Evolutionary conservation across 1,140 invertebrate genomes (phyloP), one percentile per base, ranked within the genome.

Genomic region (Copidosoma floridanum): DNA sequence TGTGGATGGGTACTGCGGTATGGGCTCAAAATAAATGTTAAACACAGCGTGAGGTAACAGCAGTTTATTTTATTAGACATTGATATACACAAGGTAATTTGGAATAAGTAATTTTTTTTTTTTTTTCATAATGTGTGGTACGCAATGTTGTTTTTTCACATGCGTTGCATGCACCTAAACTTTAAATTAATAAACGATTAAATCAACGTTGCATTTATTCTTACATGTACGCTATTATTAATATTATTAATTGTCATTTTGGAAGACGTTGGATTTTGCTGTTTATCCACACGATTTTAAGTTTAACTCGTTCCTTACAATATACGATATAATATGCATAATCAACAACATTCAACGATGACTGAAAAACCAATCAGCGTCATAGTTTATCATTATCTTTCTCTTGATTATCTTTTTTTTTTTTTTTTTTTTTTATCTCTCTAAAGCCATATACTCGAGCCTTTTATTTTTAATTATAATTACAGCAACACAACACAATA

Each of bases 11-110:
- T n/a, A n/a, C n/a, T n/a, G n/a, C n/a, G n/a, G n/a, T n/a, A n/a
- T n/a, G n/a, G n/a, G n/a, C n/a, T n/a, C n/a, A n/a, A n/a, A n/a
- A n/a, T n/a, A n/a, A n/a, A n/a, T n/a, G n/a, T n/a, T n/a, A n/a
- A n/a, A n/a, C n/a, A n/a, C n/a, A n/a, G n/a, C n/a, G n/a, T 48
- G 35, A 54, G 44, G 43, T 61, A 77, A 80, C 76, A 78, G 70
- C 70, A 75, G 66, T 76, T 77, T 78, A 78, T 73, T 80, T 79
- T 78, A 79, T 79, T 80, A 79, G 73, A 80, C 76, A 80, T 78
- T 79, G 71, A 80, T 78, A 78, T 80, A 79, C 76, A 80, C 69
- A 71, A 71, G 74, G 67, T 70, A 75, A 75, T 74, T 64, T 66
- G 71, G 70, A 62, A 46, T 62, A 52, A 38, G 53, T 57, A 57